A percentile compares a stretch with the other conserved stretches of the same genome.
Conservation (phyloP, 2,888 invertebrate genomes). For the Lingula anatina region DNA sequence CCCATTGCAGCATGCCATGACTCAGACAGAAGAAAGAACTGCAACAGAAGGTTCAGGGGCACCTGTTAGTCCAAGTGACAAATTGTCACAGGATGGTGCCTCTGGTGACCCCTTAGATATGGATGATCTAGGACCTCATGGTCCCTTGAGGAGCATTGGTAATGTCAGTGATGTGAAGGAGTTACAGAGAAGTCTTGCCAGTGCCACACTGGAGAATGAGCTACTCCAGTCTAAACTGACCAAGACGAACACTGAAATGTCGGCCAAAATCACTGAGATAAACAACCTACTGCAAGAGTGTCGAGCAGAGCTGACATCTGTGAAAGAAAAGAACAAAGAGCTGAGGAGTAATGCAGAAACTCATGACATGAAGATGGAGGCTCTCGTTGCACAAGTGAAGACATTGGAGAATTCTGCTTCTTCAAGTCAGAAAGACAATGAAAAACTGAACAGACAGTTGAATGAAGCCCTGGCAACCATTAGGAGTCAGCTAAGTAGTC, state of each 20-base stretch:
- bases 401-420: too few relatives aligned
- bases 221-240: constrained; percentile 33
- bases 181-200: constrained; percentile 37
- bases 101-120: constrained; percentile 15
- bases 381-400: too few relatives aligned
- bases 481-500: too few relatives aligned
- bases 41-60: constrained; percentile 15
- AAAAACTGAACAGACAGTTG: neutral
- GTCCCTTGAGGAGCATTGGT: constrained; percentile 19
- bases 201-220: constrained; percentile 35
- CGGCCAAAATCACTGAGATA: constrained; percentile 32
- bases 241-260: constrained; percentile 33
- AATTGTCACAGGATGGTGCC: constrained; percentile 34
- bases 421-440: constrained; percentile 3
- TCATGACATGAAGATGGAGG: too few relatives aligned
- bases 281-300: constrained; percentile 36
- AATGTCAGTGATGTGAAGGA: constrained; percentile 30
- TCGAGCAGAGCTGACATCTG: neutral
- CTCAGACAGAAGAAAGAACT: too few relatives aligned
- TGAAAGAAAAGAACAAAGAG: too few relatives aligned
- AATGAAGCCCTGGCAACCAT: neutral
- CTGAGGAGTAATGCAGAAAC: too few relatives aligned
- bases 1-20: too few relatives aligned
- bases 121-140: constrained; percentile 22
- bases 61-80: constrained; percentile 31